Evolutionary conservation across 2,113 vertebrate genomes (phyloP).

Genomic region (Orycteropus afer): DNA sequence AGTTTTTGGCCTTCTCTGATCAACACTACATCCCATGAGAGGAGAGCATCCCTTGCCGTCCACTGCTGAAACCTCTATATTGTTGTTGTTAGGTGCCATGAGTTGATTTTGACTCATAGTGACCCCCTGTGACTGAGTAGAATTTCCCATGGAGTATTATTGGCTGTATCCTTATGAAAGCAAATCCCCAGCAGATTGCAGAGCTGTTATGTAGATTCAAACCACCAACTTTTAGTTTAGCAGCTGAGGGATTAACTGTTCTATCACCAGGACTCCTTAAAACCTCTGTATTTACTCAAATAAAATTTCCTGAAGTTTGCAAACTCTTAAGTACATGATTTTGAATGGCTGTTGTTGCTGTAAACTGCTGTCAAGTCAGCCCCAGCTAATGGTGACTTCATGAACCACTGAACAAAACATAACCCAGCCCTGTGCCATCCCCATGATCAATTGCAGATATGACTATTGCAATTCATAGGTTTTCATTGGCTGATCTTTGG

Average conservation of each 20-base stretch:
- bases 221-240: not conserved
- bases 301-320: not conserved
- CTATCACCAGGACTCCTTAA: not conserved
- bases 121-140: not conserved
- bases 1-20: constrained; percentile 50
- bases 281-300: not conserved
- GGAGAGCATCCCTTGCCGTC: not conserved
- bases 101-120: not conserved
- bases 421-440: not conserved
- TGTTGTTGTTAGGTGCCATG: not conserved
- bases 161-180: not conserved
- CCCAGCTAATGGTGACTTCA: not conserved
- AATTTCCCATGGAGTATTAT: not conserved
- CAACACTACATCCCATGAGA: not conserved
- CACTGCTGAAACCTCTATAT: not conserved
- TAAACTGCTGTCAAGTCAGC: not conserved
- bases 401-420: not conserved
- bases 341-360: not conserved
- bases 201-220: not conserved
- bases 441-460: not conserved
- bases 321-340: not conserved
- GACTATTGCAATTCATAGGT: not conserved
- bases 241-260: not conserved
- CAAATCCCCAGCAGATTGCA: not conserved
- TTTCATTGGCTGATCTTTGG: not conserved